These are phyloP conservation scores for Parnassius smintheus DNA, from an alignment of 2,888 invertebrate species.

Conservation along the genomic window DNA sequence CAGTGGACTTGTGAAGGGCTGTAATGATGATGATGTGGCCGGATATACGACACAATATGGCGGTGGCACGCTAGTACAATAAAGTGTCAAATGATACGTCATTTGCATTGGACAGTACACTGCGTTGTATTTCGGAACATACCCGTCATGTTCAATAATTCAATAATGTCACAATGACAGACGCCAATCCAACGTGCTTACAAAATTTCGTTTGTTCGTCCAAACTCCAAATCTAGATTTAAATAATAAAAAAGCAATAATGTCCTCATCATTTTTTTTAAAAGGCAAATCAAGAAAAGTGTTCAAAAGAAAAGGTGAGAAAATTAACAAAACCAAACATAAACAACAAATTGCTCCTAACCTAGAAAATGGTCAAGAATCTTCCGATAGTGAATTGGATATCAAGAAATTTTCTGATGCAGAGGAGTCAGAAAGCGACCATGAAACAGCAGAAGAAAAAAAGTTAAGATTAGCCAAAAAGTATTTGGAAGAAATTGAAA, in stretches of 20 bases:
- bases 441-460: constrained; percentile 94
- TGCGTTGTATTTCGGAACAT: no score
- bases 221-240: neutral
- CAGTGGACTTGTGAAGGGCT: no score
- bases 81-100: no score
- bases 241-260: constrained; percentile 35
- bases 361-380: constrained; percentile 81
- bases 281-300: constrained; percentile 80
- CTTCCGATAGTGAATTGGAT: constrained; percentile 84
- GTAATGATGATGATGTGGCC: no score
- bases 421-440: constrained; percentile 81
- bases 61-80: no score
- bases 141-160: no score
- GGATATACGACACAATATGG: no score
- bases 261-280: constrained; percentile 82
- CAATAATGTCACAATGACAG: constrained; percentile 11
- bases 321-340: constrained; percentile 58
- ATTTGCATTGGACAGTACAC: no score
- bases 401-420: constrained; percentile 76
- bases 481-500: constrained; percentile 92
- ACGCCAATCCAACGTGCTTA: constrained; percentile 25
- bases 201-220: neutral
- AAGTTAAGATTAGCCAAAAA: constrained; percentile 93
- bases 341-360: constrained; percentile 62
- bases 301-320: constrained; percentile 78